These are phyloP conservation scores for Dasyornis broadbenti DNA, from an alignment of 2,113 vertebrate genomes.

Conservation along the genomic window DNA sequence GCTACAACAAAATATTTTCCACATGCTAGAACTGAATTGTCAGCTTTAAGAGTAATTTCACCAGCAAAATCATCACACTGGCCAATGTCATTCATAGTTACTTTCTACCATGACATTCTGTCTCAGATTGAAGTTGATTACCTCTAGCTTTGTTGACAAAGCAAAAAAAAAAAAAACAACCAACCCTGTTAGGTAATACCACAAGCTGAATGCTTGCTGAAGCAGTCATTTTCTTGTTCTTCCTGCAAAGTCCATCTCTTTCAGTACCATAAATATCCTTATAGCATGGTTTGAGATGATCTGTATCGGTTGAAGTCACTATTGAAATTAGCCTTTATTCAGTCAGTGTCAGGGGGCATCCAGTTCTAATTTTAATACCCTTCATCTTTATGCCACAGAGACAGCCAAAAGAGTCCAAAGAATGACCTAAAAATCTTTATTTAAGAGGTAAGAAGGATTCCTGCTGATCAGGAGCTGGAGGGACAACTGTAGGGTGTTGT, in stretches of 20 bases:
- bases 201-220: constrained; percentile 12
- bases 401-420: background rate
- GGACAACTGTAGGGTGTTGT: background rate
- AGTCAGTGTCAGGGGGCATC: background rate
- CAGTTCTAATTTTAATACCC: background rate
- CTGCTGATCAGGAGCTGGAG: background rate
- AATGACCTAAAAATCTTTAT: background rate
- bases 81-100: constrained; percentile 36
- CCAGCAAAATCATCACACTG: constrained; percentile 14
- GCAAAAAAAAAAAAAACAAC: too few relatives aligned
- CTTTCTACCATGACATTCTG: constrained; percentile 8
- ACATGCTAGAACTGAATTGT: background rate
- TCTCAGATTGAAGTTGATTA: constrained; percentile 51
- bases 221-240: constrained; percentile 3
- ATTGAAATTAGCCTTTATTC: background rate
- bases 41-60: constrained; percentile 28
- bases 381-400: background rate
- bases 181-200: constrained; percentile 1
- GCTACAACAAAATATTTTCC: background rate
- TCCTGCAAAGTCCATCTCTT: background rate
- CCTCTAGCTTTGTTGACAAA: constrained; percentile 58
- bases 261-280: background rate
- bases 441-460: background rate
- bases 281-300: background rate
- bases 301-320: background rate